Evolutionary conservation across 2,113 vertebrate species (phyloP).

Genomic region (Sardina pilchardus): DNA sequence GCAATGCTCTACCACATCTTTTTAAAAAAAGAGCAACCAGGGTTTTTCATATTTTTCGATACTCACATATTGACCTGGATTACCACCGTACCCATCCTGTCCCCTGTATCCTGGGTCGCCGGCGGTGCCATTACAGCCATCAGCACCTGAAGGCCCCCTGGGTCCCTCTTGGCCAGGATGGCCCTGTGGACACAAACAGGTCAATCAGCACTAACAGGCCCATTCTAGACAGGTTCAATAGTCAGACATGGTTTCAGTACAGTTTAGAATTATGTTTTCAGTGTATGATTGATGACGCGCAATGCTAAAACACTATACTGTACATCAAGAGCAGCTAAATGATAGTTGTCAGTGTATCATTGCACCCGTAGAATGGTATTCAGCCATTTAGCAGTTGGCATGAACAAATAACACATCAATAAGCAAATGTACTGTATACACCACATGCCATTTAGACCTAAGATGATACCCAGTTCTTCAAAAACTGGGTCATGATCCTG

Average conservation of each 20-base stretch:
- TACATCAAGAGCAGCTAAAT: no score
- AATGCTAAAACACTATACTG: no score
- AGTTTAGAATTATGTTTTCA: no score
- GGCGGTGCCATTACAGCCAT: slow-evolving; percentile 88
- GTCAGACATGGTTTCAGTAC: no score
- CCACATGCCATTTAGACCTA: no score
- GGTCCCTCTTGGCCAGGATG: slow-evolving; percentile 83
- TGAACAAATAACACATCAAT: neutral
- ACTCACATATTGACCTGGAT: slow-evolving; percentile 74
- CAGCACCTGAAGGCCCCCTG: slow-evolving; percentile 77
- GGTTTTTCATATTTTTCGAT: slow-evolving; percentile 4
- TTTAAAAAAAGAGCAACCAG: neutral
- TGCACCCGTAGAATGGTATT: neutral
- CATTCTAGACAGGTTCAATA: no score
- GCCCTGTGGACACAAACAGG: slow-evolving; percentile 70
- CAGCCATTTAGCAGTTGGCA: neutral
- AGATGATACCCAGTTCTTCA: no score
- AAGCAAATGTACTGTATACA: no score
- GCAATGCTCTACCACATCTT: neutral
- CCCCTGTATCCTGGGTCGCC: slow-evolving; percentile 76
- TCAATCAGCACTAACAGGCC: neutral
- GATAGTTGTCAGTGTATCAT: neutral
- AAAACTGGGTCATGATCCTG: no score
- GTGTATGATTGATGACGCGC: no score
- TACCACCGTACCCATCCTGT: slow-evolving; percentile 67